Evolutionary conservation across 1,140 invertebrate species (phyloP), one percentile per base, ranked within the genome.

Genomic region (Diplogasteroides magnus): DNA sequence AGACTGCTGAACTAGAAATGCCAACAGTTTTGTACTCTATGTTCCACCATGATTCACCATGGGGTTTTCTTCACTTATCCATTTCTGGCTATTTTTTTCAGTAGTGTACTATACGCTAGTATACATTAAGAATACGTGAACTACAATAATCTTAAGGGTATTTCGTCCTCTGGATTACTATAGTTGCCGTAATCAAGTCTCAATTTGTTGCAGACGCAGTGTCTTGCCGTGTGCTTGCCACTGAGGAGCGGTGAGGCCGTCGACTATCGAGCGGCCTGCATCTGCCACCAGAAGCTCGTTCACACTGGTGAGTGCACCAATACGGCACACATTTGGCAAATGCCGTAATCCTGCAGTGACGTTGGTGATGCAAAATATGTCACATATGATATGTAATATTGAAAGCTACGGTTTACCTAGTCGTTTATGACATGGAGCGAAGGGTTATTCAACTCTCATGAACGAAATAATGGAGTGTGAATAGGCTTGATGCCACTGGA

Each of bases 231-330:
- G n/a, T n/a, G 2, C 29, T 31, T 19, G 23, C 15, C 28, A 61
- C 26, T 0, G 1, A 13, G 11, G 15, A 13, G 23, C 19, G 3
- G 3, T 2, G n/a, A 25, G n/a, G 2, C 3, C 14, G 70, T 72
- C 13, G 70, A 72, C 26, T 72, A 72, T 27, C 64, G 70, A 56
- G 70, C 70, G 0, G 66, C 70, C 13, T 72, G 70, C 67, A 64
- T 31, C 11, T 72, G 70, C 26, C 70, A 72, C 59, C 59, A 72
- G n/a, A 28, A 31, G 13, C 61, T 72, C 2, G 70, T 72, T 14
- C 56, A 32, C 14, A 48, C 6, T 48, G 37, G 37, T 48, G 37
- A 48, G 37, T 48, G n/a, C n/a, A n/a, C n/a, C n/a, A n/a, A n/a
- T n/a, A n/a, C n/a, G n/a, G n/a, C n/a, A n/a, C n/a, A n/a, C n/a